A percentile compares a stretch with the other conserved stretches of the same genome.
These are phyloP conservation scores for Falco berigora DNA, from an alignment of 2,797 vertebrate genomes.

Conservation along the genomic window DNA sequence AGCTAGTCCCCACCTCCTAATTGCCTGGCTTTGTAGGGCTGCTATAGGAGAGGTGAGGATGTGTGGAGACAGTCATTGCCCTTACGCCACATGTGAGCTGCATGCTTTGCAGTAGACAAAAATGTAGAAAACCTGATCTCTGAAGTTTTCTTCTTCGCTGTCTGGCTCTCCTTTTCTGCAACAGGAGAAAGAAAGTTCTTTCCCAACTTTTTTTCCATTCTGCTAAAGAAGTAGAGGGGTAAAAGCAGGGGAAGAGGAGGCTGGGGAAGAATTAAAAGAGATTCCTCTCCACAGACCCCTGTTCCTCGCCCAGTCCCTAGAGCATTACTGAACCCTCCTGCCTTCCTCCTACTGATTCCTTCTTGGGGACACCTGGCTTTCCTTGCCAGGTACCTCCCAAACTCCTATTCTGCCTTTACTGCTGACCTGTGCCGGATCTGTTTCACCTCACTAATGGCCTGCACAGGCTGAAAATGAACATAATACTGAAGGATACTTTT, in stretches of 20 bases:
- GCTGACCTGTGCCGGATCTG: neutral
- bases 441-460: neutral
- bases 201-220: neutral
- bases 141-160: neutral
- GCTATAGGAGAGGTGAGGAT: neutral
- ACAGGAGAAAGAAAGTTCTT: neutral
- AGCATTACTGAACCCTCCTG: neutral
- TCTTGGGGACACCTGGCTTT: neutral
- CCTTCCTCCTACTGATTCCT: neutral
- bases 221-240: neutral
- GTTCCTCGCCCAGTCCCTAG: neutral
- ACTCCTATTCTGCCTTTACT: neutral
- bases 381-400: neutral
- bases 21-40: neutral
- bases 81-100: neutral
- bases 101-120: neutral
- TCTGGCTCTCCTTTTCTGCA: neutral
- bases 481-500: neutral
- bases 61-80: neutral
- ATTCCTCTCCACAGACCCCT: neutral
- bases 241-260: neutral
- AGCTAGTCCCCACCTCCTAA: neutral
- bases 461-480: neutral
- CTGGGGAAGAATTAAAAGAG: neutral
- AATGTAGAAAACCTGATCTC: neutral